Conservation (phyloP, 1,140 invertebrate species). For the Gryllus bimaculatus region DNA sequence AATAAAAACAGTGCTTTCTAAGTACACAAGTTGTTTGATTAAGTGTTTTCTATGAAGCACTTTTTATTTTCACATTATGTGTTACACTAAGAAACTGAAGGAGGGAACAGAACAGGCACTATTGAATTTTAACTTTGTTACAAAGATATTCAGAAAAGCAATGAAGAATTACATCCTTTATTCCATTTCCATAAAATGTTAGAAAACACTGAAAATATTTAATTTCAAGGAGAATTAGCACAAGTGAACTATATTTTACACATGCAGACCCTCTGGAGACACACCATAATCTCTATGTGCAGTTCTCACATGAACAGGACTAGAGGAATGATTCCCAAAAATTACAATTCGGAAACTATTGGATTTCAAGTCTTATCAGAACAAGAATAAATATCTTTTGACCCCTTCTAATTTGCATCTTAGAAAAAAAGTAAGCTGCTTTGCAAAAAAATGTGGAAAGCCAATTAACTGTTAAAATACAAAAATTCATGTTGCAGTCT, state of each 20-base stretch:
- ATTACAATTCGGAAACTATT: background rate
- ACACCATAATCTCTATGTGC: background rate
- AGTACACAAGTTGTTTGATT: background rate
- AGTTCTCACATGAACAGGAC: background rate
- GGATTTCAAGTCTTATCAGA: background rate
- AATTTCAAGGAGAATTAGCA: background rate
- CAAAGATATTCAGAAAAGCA: background rate
- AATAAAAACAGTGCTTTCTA: background rate
- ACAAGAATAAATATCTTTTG: background rate
- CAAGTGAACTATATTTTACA: background rate
- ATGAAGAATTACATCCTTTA: background rate
- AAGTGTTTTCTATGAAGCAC: background rate
- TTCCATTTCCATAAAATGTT: background rate
- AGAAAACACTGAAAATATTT: background rate
- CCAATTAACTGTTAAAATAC: too few species aligned
- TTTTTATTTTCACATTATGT: background rate
- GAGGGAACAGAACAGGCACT: background rate
- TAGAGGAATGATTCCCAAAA: background rate
- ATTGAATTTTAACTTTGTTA: background rate
- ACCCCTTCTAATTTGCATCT: background rate
- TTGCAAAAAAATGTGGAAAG: too few species aligned
- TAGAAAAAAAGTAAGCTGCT: background rate
- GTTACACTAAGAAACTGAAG: background rate
- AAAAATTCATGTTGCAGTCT: too few species aligned
- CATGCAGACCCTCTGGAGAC: background rate